Base-by-base conservation (phyloP, 2,797 vertebrate genomes). In the Protosalanx chinensis region DNA sequence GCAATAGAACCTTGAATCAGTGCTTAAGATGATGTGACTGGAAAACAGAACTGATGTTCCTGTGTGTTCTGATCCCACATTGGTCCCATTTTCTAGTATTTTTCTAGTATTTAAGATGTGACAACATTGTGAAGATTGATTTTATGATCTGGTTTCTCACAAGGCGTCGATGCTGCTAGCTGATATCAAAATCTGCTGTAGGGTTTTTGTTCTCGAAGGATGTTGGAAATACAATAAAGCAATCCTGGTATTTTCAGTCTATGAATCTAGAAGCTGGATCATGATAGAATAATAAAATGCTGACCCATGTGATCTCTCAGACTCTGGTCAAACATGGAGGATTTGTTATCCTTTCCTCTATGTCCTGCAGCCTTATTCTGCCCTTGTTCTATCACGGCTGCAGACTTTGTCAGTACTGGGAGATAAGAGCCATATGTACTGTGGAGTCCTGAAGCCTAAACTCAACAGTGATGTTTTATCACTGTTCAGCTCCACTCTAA, bases 1-100 rank as follows among this genome's bases (percentile, higher is more conserved):
- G 73, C 80, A 64, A 51, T 46, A 49, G 49, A 29, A 66, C 16
- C 56, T 78, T 59, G 65, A 70, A 77, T 76, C 76, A 69, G 64
- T 71, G 72, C 76, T 72, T 46, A 60, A 51, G 69, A 68, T 73
- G 23, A 70, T 74, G 65, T 15, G 64, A 56, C 13, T 56, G 73
- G 51, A 35, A 65, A 58, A 32, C 49, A 70, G 53, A 61, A 68
- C 74, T 37, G 46, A 64, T 2, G 60, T n/a, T 18, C n/a, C 2
- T 59, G 18, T 15, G 23, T 27, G 27, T 18, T 35, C 30, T 37
- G 32, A 58, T 68, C 33, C 56, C 56, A 37, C 20, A 15, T 59
- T 1, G 37, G 41, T 18, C 15, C 46, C 30, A 58, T 57, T 20
- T 23, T 51, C 12, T 63, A n/a, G 18, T 16, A n/a, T 16, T 56